Base-by-base conservation (phyloP, 2,797 vertebrate genomes). In the Lemur catta region DNA sequence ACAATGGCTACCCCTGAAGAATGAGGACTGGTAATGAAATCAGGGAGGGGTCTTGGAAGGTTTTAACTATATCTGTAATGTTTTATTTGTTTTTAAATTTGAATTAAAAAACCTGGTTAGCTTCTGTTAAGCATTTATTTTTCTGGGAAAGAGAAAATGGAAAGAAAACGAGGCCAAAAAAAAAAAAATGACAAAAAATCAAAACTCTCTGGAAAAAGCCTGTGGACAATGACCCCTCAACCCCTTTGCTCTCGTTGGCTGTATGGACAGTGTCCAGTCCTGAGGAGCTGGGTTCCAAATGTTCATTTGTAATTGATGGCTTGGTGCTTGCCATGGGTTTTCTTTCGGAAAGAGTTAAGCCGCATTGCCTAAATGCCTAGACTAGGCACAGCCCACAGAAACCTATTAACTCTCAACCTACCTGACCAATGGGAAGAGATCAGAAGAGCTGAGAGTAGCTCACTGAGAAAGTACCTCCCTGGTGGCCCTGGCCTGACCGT, bases 31-130 rank as follows among this genome's bases (percentile, higher is more conserved):
- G 30, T 6, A 57, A n/a, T 13, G 28, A 94, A 74, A 59, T 69
- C 33, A 28, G 3, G 24, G 75, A 84, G 38, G 38, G 24, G 7
- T 35, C n/a, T 72, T n/a, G 35, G 43, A 28, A 89, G 43, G 35
- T n/a, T 93, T 96, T 92, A 41, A n/a, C 59, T 59, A 17, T 71
- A 55, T 85, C 84, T 72, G 11, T 55, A 96, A 52, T 48, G 55
- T 88, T 89, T 84, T 52, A 79, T 81, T 55, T 61, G 28, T 90
- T 76, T 33, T 30, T 46, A 91, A 80, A 67, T 79, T 20, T 67
- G 63, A 91, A 41, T 65, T 35, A 18, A 43, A 71, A 50, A 59
- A n/a, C 28, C 22, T 55, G 24, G 35, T n/a, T 9, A 89, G 20
- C 18, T 78, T 74, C 52, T 52, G 4, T 91, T 92, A 80, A 91